These are phyloP conservation scores for Hypena proboscidalis DNA, from an alignment of 2,888 invertebrate genomes.

Conservation along the genomic window DNA sequence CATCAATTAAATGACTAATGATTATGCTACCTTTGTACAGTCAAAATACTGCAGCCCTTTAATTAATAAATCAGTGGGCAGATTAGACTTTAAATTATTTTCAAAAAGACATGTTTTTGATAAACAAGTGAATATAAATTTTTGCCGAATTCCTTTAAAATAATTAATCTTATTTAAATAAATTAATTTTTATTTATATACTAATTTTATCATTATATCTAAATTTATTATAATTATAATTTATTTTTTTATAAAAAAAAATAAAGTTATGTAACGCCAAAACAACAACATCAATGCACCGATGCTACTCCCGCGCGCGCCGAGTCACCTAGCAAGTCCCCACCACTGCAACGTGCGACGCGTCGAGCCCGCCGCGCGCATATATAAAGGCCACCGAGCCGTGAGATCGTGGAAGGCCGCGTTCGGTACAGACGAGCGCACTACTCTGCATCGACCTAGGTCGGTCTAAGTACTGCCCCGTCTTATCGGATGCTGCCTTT, in stretches of 20 bases:
- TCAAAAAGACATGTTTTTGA: slow-evolving; percentile 91
- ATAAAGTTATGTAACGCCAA: no score
- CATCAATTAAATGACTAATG: slow-evolving; percentile 91
- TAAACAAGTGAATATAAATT: slow-evolving; percentile 89
- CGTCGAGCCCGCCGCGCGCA: no score
- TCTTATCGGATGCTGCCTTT: no score
- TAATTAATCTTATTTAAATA: slow-evolving; percentile 64
- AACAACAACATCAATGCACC: no score
- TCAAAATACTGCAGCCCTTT: slow-evolving; percentile 92
- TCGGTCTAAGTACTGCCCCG: no score
- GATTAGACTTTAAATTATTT: slow-evolving; percentile 87
- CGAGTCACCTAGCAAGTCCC: no score
- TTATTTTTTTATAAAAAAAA: slow-evolving; percentile 69
- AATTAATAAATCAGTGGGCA: slow-evolving; percentile 89
- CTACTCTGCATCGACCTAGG: no score
- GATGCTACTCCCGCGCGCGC: no score
- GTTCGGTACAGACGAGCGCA: no score
- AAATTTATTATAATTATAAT: slow-evolving; percentile 72
- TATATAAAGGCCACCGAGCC: no score
- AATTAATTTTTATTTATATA: slow-evolving; percentile 67
- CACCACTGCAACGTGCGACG: no score
- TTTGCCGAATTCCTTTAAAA: slow-evolving; percentile 87
- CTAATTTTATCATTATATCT: slow-evolving; percentile 86
- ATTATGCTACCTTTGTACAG: slow-evolving; percentile 93
- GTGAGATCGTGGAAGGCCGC: no score